Conservation (phyloP, 2,113 vertebrate genomes). For the Asarcornis scutulata region DNA sequence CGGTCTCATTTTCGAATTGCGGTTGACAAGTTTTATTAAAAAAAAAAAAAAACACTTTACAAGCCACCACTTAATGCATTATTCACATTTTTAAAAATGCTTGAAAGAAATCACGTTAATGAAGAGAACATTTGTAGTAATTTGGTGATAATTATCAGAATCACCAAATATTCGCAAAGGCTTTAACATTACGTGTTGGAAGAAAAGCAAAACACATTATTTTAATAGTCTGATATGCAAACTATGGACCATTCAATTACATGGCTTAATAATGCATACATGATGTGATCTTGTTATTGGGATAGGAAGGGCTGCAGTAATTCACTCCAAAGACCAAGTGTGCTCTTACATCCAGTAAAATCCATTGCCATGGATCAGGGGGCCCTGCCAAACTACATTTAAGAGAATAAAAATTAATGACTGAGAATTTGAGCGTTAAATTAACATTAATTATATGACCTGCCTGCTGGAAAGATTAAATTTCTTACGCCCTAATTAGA, state of each 20-base stretch:
- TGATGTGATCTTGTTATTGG: constrained; percentile 97
- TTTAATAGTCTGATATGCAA: constrained; percentile 99
- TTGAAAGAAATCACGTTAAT: constrained; percentile 97
- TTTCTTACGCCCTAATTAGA: constrained; percentile 99
- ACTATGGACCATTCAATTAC: constrained; percentile 99
- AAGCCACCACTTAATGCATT: constrained; percentile 78
- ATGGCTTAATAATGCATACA: constrained; percentile 99
- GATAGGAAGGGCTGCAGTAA: constrained; percentile 87
- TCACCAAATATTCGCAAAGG: constrained; percentile 93
- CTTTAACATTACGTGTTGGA: constrained; percentile 97
- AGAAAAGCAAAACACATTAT: constrained; percentile 99
- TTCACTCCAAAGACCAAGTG: constrained; percentile 88
- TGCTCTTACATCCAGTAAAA: constrained; percentile 85
- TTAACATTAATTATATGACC: constrained; percentile 99
- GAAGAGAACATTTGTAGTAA: constrained; percentile 99
- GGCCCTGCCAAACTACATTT: constrained; percentile 93
- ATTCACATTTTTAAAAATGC: constrained; percentile 82
- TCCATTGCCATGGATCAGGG: constrained; percentile 84
- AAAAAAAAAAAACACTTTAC: constrained; percentile 68
- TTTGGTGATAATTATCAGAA: constrained; percentile 98
- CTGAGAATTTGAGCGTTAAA: constrained; percentile 99
- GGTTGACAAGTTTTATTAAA: constrained; percentile 62
- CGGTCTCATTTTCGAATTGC: background rate
- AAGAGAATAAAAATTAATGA: constrained; percentile 99
- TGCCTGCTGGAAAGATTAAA: constrained; percentile 98